phyloP scores from a whole-genome alignment of 2,888 invertebrate species.

The Zygogramma bicolorata region DNA sequence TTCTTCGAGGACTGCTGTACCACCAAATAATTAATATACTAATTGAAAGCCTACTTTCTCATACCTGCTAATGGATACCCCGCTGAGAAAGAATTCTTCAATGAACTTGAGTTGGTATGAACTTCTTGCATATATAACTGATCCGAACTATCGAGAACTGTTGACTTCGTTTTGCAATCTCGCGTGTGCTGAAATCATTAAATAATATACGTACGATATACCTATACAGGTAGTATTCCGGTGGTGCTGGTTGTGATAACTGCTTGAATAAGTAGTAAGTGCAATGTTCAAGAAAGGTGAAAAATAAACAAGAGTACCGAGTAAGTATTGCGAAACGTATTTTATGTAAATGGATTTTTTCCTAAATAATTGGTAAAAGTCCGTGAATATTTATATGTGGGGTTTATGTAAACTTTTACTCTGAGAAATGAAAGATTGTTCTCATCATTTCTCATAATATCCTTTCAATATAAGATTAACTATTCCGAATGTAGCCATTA shows the following conservation, averaged over 20 bases:
- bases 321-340: not conserved
- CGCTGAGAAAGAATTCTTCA: no score
- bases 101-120: no score
- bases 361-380: not conserved
- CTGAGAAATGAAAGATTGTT: no score
- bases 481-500: no score
- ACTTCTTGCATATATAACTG: not conserved
- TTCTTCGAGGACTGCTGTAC: no score
- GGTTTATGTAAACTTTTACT: no score
- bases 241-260: conserved; percentile 9
- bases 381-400: not conserved
- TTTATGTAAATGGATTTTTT: not conserved
- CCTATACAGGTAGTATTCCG: conserved; percentile 22
- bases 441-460: no score
- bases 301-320: not conserved
- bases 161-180: not conserved
- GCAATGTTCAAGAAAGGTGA: not conserved
- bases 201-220: not conserved
- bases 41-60: no score
- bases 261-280: not conserved
- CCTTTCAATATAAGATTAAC: no score
- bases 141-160: not conserved
- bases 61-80: no score
- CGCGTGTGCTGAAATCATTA: not conserved
- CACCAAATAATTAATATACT: no score